Conservation (phyloP, 2,797 vertebrate genomes). For the Brachymystax lenok region DNA sequence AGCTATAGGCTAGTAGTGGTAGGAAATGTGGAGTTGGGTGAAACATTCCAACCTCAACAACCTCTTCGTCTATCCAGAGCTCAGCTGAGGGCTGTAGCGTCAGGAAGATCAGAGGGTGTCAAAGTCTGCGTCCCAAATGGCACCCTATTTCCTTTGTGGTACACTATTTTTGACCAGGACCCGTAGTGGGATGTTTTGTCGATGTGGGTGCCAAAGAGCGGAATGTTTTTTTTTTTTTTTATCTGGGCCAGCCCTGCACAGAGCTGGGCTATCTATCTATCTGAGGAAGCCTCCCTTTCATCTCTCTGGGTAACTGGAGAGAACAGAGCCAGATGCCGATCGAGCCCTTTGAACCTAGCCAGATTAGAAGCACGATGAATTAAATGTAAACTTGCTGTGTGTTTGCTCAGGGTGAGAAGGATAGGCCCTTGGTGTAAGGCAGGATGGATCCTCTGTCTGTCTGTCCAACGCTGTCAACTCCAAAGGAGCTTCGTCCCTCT, state of each 20-base stretch:
- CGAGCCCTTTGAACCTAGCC: not conserved
- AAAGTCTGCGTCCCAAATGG: not conserved
- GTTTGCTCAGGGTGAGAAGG: not conserved
- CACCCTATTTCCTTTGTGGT: too few species aligned
- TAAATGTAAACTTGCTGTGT: not conserved
- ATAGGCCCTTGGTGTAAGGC: not conserved
- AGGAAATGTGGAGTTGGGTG: not conserved
- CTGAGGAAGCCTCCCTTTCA: slow-evolving; percentile 1
- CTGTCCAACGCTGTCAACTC: not conserved
- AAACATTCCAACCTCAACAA: not conserved
- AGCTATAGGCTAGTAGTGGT: not conserved
- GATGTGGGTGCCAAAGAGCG: not conserved
- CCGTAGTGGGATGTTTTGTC: not conserved
- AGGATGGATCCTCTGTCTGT: not conserved
- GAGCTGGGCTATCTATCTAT: not conserved
- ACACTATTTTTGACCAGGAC: too few species aligned
- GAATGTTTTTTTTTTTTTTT: not conserved
- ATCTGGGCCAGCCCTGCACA: not conserved
- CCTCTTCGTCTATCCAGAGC: not conserved
- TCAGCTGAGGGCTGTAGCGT: not conserved
- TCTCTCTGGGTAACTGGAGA: not conserved
- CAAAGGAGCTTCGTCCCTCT: not conserved
- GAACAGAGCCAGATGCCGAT: not conserved
- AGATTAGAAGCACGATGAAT: not conserved
- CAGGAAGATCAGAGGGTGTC: not conserved